Evolutionary conservation across 2,797 vertebrate species (phyloP).

Genomic region (Picus viridis): DNA sequence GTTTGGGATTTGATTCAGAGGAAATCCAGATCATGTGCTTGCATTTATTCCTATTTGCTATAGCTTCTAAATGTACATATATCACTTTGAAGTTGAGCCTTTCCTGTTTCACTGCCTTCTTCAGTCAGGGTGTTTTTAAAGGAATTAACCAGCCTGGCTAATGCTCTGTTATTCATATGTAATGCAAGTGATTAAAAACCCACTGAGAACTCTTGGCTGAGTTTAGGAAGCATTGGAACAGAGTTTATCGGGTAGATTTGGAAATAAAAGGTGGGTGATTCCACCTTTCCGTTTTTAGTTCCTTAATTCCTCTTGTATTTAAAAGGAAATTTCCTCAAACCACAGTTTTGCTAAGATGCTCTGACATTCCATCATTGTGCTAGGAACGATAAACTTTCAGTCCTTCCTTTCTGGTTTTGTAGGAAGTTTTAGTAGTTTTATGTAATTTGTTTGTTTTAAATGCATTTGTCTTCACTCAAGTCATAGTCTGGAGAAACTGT

Average conservation of each 20-base stretch:
- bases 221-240: background rate
- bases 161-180: background rate
- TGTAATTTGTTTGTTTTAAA: background rate
- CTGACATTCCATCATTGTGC: background rate
- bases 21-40: background rate
- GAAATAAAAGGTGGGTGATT: background rate
- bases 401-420: background rate
- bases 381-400: background rate
- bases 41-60: background rate
- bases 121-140: background rate
- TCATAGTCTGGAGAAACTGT: background rate
- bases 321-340: background rate
- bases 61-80: background rate
- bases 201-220: background rate
- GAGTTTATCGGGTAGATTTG: background rate
- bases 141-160: background rate
- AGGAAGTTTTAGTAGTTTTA: background rate
- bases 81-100: background rate
- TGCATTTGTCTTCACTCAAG: background rate
- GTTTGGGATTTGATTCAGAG: background rate
- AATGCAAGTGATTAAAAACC: background rate
- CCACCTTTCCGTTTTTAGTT: background rate
- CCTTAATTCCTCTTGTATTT: background rate
- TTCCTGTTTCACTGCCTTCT: background rate
- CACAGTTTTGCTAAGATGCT: background rate